Evolutionary conservation across 1,140 invertebrate genomes (phyloP), one percentile per base, ranked within the genome.

Genomic region (Riptortus pedestris): DNA sequence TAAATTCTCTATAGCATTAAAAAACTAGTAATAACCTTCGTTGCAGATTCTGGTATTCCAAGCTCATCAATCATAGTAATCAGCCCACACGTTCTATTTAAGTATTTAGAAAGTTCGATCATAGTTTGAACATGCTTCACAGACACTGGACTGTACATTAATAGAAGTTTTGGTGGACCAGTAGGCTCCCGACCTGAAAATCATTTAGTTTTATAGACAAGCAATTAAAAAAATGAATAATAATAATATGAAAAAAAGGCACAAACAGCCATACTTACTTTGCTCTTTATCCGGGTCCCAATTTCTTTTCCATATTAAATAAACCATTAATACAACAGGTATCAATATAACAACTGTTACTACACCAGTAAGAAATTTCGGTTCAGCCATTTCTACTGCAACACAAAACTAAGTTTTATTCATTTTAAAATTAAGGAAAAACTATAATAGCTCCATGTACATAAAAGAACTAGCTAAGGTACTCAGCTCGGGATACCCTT

Each of bases 291-390:
- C 52, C 3, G 22, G 20, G 38, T 66, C 55, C 55, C 65, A 66
- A 18, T 61, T 59, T 31, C 62, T 43, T 55, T 47, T 66, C 65
- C 65, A 66, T 18, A 66, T 64, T 33, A 66, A 66, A 47, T 66
- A 66, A 16, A 28, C 38, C 57, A 60, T 63, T 9, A 66, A 31
- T 27, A 63, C 16, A 24, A 66, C 31, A 22, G 65, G 65, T 28
- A 66, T 51, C 14, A 63, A 57, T 9, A 66, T 63, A 9, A 63
- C 62, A 18, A 60, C 59, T n/a, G 33, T 58, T 38, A 66, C 65
- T 27, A 66, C 59, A 29, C 43, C 64, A 61, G 59, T 65, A 11
- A 65, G 59, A 20, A 52, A 28, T 31, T 61, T 61, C 22, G 58
- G 64, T 24, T 65, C 64, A 61, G 59, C 28, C 64, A 65, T 65